Percentiles rank a stretch among this genome's conserved stretches.
These are phyloP conservation scores for Idaea straminata DNA, from an alignment of 2,888 invertebrate genomes.

Conservation along the genomic window DNA sequence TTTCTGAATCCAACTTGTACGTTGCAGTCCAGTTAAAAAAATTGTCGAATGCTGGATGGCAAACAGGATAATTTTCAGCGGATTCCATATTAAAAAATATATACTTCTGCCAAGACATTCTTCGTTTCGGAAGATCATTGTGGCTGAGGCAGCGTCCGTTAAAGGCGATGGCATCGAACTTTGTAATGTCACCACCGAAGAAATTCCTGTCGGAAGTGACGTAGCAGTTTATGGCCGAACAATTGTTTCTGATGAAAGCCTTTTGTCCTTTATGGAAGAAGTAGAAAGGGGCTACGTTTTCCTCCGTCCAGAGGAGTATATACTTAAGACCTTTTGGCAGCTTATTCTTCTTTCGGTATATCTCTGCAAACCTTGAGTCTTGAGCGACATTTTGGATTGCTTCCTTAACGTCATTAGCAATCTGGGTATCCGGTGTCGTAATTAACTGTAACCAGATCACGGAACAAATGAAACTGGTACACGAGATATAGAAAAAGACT, in stretches of 20 bases:
- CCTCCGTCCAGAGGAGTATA: slow-evolving; percentile 58
- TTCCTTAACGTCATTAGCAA: slow-evolving; percentile 45
- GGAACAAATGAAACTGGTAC: slow-evolving; percentile 43
- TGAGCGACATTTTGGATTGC: slow-evolving; percentile 51
- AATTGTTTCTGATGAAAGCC: slow-evolving; percentile 58
- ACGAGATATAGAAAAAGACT: slow-evolving; percentile 46
- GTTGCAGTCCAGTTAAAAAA: slow-evolving; percentile 73
- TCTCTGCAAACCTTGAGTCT: slow-evolving; percentile 54
- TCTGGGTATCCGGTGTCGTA: slow-evolving; percentile 26
- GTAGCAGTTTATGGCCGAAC: slow-evolving; percentile 58
- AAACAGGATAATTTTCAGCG: slow-evolving; percentile 59
- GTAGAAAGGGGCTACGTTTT: slow-evolving; percentile 52
- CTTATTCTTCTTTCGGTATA: slow-evolving; percentile 49
- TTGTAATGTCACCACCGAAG: slow-evolving; percentile 45
- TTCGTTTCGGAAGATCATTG: slow-evolving; percentile 40
- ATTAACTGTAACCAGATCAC: slow-evolving; percentile 48
- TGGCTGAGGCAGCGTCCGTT: slow-evolving; percentile 52
- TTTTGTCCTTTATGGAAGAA: slow-evolving; percentile 51
- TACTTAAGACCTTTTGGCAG: slow-evolving; percentile 56
- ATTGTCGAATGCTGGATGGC: slow-evolving; percentile 46
- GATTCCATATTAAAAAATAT: slow-evolving; percentile 69
- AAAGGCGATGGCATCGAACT: slow-evolving; percentile 62
- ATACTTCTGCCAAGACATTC: slow-evolving; percentile 59
- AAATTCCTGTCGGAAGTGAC: slow-evolving; percentile 50
- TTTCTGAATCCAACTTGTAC: slow-evolving; percentile 65